A percentile compares a stretch with the other conserved stretches of the same genome.
Evolutionary conservation across 1,140 invertebrate species (phyloP).

Genomic region (Acyrthosiphon pisum): DNA sequence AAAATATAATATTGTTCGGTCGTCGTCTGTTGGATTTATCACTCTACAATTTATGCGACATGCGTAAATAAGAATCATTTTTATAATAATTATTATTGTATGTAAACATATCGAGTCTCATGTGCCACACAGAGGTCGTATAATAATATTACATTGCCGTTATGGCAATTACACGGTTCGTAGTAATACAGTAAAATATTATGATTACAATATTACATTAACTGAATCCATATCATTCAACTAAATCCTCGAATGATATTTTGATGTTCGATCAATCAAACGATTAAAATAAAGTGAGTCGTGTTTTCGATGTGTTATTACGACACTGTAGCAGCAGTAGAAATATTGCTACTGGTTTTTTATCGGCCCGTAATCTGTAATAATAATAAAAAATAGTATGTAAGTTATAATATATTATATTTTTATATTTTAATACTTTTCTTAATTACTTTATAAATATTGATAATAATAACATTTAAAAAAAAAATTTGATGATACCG

Average conservation of each 20-base stretch:
- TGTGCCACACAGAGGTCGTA: neutral
- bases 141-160: neutral
- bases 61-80: neutral
- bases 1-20: constrained; percentile 5
- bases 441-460: neutral
- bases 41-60: neutral
- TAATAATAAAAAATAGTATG: neutral
- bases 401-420: neutral
- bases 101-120: neutral
- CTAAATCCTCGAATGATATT: neutral
- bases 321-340: neutral
- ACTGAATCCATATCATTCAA: neutral
- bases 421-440: neutral
- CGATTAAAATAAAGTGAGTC: neutral
- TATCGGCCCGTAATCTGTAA: neutral
- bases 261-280: neutral
- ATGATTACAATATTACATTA: neutral
- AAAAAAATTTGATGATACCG: no score
- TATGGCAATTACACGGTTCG: neutral
- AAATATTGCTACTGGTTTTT: neutral
- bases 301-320: neutral
- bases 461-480: neutral
- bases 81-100: neutral
- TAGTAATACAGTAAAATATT: neutral
- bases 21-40: constrained; percentile 34